Conservation (phyloP, 2,888 invertebrate genomes). For the Drosophila robusta region DNA sequence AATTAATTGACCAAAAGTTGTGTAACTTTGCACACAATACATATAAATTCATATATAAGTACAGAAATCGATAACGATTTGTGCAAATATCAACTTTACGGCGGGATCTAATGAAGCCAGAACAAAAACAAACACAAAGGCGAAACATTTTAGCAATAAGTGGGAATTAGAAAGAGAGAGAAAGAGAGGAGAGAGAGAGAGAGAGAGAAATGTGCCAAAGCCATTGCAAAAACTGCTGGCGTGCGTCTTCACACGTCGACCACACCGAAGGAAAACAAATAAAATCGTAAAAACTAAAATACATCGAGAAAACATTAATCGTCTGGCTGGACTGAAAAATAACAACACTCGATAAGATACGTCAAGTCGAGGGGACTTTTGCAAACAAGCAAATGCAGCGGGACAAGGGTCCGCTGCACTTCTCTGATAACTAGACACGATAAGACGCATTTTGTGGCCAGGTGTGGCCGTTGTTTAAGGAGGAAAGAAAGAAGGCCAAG, state of each 20-base stretch:
- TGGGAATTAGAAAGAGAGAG: slow-evolving; percentile 9
- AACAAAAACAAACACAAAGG: slow-evolving; percentile 51
- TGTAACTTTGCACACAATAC: slow-evolving; percentile 2
- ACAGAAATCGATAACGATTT: slow-evolving; percentile 48
- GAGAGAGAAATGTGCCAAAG: background rate
- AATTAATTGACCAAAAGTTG: slow-evolving; percentile 52
- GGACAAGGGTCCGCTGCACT: slow-evolving; percentile 42
- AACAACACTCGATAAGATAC: slow-evolving; percentile 64
- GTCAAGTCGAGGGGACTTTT: slow-evolving; percentile 4
- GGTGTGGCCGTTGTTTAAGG: background rate
- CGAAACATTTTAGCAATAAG: slow-evolving; percentile 24
- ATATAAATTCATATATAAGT: background rate
- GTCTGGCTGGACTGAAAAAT: background rate
- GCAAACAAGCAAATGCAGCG: slow-evolving; percentile 26
- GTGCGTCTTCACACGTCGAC: slow-evolving; percentile 67
- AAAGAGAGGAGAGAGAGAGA: background rate
- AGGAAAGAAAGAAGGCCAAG: background rate
- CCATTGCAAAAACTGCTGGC: slow-evolving; percentile 28
- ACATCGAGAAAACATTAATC: slow-evolving; percentile 53
- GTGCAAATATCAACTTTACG: slow-evolving; percentile 47
- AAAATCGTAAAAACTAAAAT: slow-evolving; percentile 13
- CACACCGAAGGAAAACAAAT: slow-evolving; percentile 48
- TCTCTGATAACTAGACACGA: slow-evolving; percentile 5
- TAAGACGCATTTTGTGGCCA: too few species aligned
- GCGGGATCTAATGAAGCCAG: slow-evolving; percentile 21